Conservation (phyloP, 2,888 invertebrate genomes). For the Dyspetes luteomarginatus region DNA sequence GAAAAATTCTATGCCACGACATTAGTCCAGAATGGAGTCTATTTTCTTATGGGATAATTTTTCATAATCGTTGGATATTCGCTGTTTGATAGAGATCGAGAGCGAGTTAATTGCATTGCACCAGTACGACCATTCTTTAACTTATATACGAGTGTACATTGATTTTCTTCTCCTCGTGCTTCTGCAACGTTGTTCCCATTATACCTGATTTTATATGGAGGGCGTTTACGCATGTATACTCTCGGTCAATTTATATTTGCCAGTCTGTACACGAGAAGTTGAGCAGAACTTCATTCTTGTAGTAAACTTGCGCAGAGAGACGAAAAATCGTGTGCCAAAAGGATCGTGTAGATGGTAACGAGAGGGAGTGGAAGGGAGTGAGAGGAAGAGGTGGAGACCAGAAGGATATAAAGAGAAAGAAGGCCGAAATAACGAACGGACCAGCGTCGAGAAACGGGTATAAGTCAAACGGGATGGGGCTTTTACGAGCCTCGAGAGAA, state of each 20-base stretch:
- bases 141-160: slow-evolving; percentile 8
- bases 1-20: neutral
- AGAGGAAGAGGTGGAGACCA: slow-evolving; percentile 35
- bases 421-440: slow-evolving; percentile 77
- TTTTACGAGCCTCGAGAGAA: slow-evolving; percentile 76
- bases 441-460: slow-evolving; percentile 66
- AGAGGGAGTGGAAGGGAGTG: slow-evolving; percentile 30
- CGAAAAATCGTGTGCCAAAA: slow-evolving; percentile 43
- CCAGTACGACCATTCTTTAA: too few relatives aligned
- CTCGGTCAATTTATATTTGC: slow-evolving; percentile 12
- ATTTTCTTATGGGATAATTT: neutral
- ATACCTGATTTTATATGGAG: slow-evolving; percentile 6
- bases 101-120: too few relatives aligned
- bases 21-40: too few relatives aligned
- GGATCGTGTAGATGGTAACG: slow-evolving; percentile 38
- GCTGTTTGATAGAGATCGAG: neutral
- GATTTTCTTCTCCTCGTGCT: slow-evolving; percentile 20
- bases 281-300: neutral
- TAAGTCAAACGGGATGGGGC: slow-evolving; percentile 78
- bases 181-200: slow-evolving; percentile 27
- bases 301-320: slow-evolving; percentile 12
- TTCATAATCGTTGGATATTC: neutral
- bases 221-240: slow-evolving; percentile 10
- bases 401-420: slow-evolving; percentile 72
- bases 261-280: slow-evolving; percentile 2